Evolutionary conservation across 2,888 invertebrate species (phyloP), one percentile per base, ranked within the genome.

Genomic region (Tolmerus cingulatus): DNA sequence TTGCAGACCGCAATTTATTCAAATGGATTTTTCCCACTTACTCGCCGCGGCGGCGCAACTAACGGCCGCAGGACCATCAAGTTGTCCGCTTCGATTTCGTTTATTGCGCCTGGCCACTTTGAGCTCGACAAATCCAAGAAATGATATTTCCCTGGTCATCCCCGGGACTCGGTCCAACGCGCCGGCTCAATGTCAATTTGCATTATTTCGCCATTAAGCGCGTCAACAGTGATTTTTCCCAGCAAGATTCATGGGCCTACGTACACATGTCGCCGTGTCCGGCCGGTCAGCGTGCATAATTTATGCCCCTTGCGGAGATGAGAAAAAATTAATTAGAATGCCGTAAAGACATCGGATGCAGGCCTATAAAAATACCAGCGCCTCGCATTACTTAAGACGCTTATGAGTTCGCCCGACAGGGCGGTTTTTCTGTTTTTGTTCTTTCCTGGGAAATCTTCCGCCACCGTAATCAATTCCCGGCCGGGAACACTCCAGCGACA

Each of bases 261-360:
- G 66, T 66, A 57, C 82, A 82, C 57, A 82, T 82, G 82, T 82
- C 82, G 34, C 82, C 82, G 3, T 57, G 82, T 34, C 82, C 37
- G 79, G 51, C 30, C 19, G 30, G 51, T 27, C 40, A 40, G 79
- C 57, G 66, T 57, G 57, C 19, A 57, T 82, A 82, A 82, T 82
- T 82, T 82, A 82, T 82, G 66, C 82, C 40, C 82, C 57, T 57
- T 55, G 16, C 37, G 37, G 57, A 82, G 57, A 82, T 19, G 82
- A 57, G 82, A 82, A 82, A 82, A 82, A 82, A 82, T 82, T 82
- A 82, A 82, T 82, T 82, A 82, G 82, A 66, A 82, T 82, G 34
- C 57, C 82, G 66, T 82, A 57, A 82, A 82, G 82, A 82, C 82
- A 57, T 34, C 66, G 82, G 30, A 37, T 82, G 82, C 57, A 82